A percentile compares a stretch with the other conserved stretches of the same genome.
phyloP scores from a whole-genome alignment of 2,113 vertebrate genomes.

The Bufo gargarizans region DNA sequence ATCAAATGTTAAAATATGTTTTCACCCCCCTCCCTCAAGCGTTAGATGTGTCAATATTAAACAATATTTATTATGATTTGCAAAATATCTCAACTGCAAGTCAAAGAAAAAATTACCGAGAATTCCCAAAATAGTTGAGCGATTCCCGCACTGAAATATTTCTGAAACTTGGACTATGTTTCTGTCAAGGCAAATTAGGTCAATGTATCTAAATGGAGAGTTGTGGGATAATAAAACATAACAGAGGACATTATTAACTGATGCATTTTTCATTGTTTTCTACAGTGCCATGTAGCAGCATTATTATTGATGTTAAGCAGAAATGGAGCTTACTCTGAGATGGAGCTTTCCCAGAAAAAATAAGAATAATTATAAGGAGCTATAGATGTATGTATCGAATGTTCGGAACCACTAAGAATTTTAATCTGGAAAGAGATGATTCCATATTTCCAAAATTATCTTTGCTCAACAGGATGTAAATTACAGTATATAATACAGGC shows the following conservation, averaged over 20 bases:
- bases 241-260: constrained; percentile 69
- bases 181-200: constrained; percentile 77
- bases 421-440: background rate
- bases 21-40: background rate
- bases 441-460: background rate
- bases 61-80: constrained; percentile 25
- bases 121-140: constrained; percentile 62
- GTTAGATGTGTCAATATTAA: constrained; percentile 33
- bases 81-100: constrained; percentile 22
- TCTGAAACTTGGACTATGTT: constrained; percentile 69
- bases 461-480: background rate
- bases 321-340: constrained; percentile 23
- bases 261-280: constrained; percentile 72
- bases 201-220: constrained; percentile 64
- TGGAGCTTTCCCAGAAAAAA: constrained; percentile 1
- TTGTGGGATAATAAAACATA: constrained; percentile 70
- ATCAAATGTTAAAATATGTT: constrained; percentile 13
- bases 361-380: background rate
- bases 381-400: background rate
- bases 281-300: constrained; percentile 72
- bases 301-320: constrained; percentile 67
- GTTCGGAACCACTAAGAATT: background rate
- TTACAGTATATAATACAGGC: background rate
- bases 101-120: constrained; percentile 21
- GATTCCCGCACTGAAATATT: constrained; percentile 66